Evolutionary conservation across 2,888 invertebrate species (phyloP), one percentile per base, ranked within the genome.

Genomic region (Brenthis ino): DNA sequence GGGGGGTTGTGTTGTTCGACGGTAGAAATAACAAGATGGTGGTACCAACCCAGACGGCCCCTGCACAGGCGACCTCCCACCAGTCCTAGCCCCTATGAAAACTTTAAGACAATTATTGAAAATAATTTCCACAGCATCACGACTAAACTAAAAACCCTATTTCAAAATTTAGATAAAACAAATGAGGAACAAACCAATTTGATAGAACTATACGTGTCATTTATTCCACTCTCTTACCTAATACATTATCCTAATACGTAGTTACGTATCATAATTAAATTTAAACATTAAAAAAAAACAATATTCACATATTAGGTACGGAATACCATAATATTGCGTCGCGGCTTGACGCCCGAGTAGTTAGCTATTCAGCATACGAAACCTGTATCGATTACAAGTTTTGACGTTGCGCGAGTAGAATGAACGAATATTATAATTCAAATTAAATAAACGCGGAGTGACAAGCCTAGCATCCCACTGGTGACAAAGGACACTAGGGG

Each of bases 1-100:
- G 37, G 43, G 57, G 43, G 43, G 4, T 43, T 58, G 24, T 58
- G 48, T 48, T 24, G 47, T 58, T 1, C 48, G 48, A n/a, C 58
- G 11, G n/a, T 60, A 50, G 58, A 50, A 60, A 28, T 60, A 28
- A n/a, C 58, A 60, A 60, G 48, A 28, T 48, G 48, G 48, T 50
- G 58, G 58, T 48, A 60, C 28, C 48, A 60, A 60, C 48, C 58
- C 58, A 50, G 48, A 12, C 58, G 48, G 48, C 48, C 58, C 24
- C 28, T 58, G 48, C 48, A 58, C 58, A 12, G 14, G 48, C 24
- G 58, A 58, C 48, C 57, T 57, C 24, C 57, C 57, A 57, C 47
- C 24, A 24, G 58, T 60, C 48, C 48, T 50, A 60, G 37, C 8
- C 24, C 14, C n/a, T 48, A 60, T 28, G 28, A 11, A 43, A n/a